A percentile compares a stretch with the other conserved stretches of the same genome.
Evolutionary conservation across 2,888 invertebrate species (phyloP).

Genomic region (Seladonia tumulorum): DNA sequence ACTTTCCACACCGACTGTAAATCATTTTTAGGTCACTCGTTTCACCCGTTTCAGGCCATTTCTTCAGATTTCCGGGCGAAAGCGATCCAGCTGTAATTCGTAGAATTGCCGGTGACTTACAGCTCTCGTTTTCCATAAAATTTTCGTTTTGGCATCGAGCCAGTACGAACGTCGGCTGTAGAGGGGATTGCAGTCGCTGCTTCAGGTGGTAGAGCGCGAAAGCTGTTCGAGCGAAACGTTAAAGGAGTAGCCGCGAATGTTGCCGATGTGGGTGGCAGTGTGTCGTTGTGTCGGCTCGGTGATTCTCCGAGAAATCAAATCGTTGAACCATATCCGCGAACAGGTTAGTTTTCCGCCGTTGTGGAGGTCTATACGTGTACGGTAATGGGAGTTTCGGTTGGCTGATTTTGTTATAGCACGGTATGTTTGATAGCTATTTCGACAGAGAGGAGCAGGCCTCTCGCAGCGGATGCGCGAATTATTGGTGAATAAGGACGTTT

Average conservation of each 20-base stretch:
- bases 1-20: no score
- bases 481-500: slow-evolving; percentile 8
- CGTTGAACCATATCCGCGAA: not conserved
- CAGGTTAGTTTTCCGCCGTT: not conserved
- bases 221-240: not conserved
- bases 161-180: not conserved
- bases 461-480: not conserved
- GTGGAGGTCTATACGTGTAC: not conserved
- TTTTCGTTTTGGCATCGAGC: not conserved
- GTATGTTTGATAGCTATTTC: not conserved
- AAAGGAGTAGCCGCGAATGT: not conserved
- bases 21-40: not conserved
- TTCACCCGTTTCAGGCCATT: not conserved
- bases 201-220: not conserved
- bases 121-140: not conserved
- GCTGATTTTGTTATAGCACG: not conserved
- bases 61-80: not conserved
- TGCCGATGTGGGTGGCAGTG: not conserved
- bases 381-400: not conserved
- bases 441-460: not conserved
- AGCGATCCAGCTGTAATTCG: not conserved
- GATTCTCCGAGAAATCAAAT: not conserved
- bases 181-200: not conserved
- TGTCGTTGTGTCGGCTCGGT: slow-evolving; percentile 9
- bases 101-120: not conserved